Evolutionary conservation across 2,797 vertebrate genomes (phyloP).

Genomic region (Rhinophrynus dorsalis): DNA sequence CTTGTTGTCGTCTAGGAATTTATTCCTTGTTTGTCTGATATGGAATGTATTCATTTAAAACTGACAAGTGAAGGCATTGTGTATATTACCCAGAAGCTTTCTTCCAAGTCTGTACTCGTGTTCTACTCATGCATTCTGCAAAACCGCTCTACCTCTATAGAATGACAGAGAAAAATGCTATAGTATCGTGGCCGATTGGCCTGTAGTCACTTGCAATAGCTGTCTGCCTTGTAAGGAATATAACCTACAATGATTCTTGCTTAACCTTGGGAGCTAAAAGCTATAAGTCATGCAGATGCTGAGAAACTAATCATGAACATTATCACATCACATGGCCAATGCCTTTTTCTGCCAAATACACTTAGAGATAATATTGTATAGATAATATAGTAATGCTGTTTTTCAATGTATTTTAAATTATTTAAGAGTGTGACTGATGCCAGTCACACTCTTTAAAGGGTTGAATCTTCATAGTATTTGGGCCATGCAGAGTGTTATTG

Average conservation of each 20-base stretch:
- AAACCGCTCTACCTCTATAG: constrained; percentile 18
- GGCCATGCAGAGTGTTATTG: too few species aligned
- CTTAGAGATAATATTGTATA: too few species aligned
- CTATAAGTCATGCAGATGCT: constrained; percentile 20
- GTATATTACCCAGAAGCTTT: constrained; percentile 31
- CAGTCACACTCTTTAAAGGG: too few species aligned
- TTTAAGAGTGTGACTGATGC: too few species aligned
- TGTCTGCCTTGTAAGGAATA: constrained; percentile 41
- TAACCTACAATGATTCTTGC: constrained; percentile 34
- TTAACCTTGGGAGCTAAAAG: constrained; percentile 3
- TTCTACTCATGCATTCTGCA: constrained; percentile 3
- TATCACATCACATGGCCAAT: background rate
- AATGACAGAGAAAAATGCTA: constrained; percentile 44
- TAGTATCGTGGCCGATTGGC: constrained; percentile 23
- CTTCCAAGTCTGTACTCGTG: constrained; percentile 14
- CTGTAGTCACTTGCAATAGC: constrained; percentile 44
- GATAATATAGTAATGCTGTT: too few species aligned
- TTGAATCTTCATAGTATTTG: too few species aligned
- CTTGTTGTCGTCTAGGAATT: constrained; percentile 37
- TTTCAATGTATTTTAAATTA: too few species aligned
- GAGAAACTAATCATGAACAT: constrained; percentile 1
- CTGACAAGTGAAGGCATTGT: constrained; percentile 30
- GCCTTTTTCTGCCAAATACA: too few species aligned
- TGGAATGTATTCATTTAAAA: background rate
- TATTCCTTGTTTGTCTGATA: constrained; percentile 15